Evolutionary conservation across 1,140 invertebrate genomes (phyloP).

Genomic region (Berghia stephanieae): DNA sequence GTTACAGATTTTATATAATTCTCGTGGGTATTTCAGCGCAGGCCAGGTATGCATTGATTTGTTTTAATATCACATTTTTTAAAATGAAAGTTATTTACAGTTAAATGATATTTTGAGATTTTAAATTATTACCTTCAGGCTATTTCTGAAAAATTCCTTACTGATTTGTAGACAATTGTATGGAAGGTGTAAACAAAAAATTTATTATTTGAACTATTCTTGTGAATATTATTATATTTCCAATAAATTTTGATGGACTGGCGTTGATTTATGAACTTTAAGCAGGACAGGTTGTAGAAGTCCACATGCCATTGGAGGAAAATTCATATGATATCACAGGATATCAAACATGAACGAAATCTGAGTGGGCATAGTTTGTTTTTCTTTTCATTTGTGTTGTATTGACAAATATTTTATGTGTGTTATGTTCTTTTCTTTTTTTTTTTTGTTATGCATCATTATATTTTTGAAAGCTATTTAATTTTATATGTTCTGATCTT

Average conservation of each 20-base stretch:
- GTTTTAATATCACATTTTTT: neutral
- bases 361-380: too few relatives aligned
- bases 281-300: too few relatives aligned
- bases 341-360: too few relatives aligned
- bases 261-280: too few relatives aligned
- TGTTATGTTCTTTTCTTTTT: neutral
- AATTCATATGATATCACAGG: too few relatives aligned
- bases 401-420: neutral
- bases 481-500: neutral
- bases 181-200: neutral
- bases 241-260: too few relatives aligned
- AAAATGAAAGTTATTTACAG: neutral
- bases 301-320: too few relatives aligned
- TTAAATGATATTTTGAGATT: neutral
- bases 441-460: neutral
- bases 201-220: neutral
- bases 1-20: conserved; percentile 57
- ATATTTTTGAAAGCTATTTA: neutral
- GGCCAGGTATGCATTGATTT: conserved; percentile 48
- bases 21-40: conserved; percentile 55
- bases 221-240: too few relatives aligned
- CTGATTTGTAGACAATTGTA: neutral
- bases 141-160: neutral
- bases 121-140: neutral
- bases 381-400: neutral